These are phyloP conservation scores for Synergus gifuensis DNA, from an alignment of 2,888 invertebrate species.

Conservation along the genomic window DNA sequence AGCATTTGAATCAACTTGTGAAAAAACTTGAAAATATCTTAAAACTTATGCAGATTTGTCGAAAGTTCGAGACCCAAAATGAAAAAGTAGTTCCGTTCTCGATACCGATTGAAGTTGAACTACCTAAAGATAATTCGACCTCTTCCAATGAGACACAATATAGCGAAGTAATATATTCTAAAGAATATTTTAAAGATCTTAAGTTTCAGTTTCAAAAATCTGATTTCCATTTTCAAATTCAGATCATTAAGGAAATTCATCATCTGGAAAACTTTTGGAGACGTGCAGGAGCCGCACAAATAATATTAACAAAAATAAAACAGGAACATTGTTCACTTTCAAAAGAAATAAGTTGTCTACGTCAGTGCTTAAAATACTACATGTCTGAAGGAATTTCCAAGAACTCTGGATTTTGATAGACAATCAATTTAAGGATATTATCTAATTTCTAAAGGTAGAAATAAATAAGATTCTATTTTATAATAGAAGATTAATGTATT, in stretches of 20 bases:
- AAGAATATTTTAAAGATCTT: background rate
- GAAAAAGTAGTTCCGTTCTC: slow-evolving; percentile 61
- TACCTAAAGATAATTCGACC: background rate
- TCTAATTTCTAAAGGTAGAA: background rate
- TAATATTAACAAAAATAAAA: slow-evolving; percentile 55
- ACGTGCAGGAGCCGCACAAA: slow-evolving; percentile 55
- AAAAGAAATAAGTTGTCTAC: slow-evolving; percentile 40
- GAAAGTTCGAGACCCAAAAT: slow-evolving; percentile 67
- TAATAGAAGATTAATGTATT: slow-evolving; percentile 33
- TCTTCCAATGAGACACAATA: slow-evolving; percentile 18
- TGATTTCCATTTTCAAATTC: background rate
- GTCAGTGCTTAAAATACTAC: slow-evolving; percentile 18
- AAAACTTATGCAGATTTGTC: slow-evolving; percentile 61
- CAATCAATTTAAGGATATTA: background rate
- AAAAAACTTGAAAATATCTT: slow-evolving; percentile 63
- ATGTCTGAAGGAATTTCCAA: background rate
- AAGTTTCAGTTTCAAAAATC: background rate
- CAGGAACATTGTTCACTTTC: slow-evolving; percentile 55
- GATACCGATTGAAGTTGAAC: slow-evolving; percentile 22
- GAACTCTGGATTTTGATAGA: background rate
- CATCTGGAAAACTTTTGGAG: slow-evolving; percentile 65
- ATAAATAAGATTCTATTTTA: slow-evolving; percentile 14
- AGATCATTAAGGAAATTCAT: slow-evolving; percentile 57
- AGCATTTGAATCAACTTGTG: slow-evolving; percentile 55
- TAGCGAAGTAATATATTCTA: slow-evolving; percentile 5